These are phyloP conservation scores for Eledona agricola DNA, from an alignment of 2,888 invertebrate genomes.

Conservation along the genomic window DNA sequence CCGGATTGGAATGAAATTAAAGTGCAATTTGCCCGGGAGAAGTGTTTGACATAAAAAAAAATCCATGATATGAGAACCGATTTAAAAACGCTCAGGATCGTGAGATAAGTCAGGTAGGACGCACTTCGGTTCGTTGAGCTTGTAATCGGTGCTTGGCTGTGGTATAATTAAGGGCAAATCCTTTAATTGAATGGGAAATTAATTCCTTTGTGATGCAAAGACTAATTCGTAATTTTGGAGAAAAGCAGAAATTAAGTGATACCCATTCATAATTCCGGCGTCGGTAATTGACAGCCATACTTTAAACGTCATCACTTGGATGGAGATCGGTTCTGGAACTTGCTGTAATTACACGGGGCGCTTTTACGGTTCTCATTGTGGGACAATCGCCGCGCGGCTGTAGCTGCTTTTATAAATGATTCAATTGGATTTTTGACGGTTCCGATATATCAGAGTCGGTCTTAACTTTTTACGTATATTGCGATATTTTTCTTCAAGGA, in stretches of 20 bases:
- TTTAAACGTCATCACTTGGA: conserved; percentile 23
- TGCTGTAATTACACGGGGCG: conserved; percentile 26
- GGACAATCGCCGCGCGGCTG: conserved; percentile 33
- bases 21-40: conserved; percentile 1
- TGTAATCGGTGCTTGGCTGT: conserved; percentile 31
- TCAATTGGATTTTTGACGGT: conserved; percentile 40
- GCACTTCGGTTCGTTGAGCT: conserved; percentile 30
- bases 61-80: not conserved
- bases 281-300: conserved; percentile 30
- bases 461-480: conserved; percentile 40
- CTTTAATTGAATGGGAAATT: conserved; percentile 39
- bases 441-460: conserved; percentile 37
- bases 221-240: conserved; percentile 32
- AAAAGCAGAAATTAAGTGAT: conserved; percentile 33
- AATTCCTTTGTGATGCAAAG: conserved; percentile 38
- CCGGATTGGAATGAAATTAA: conserved; percentile 12
- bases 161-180: conserved; percentile 38
- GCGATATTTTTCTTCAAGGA: conserved; percentile 39
- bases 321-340: conserved; percentile 15
- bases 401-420: conserved; percentile 36
- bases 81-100: conserved; percentile 20
- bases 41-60: conserved; percentile 9
- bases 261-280: conserved; percentile 27
- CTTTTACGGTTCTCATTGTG: conserved; percentile 25
- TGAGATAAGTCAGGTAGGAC: conserved; percentile 32